Evolutionary conservation across 2,888 invertebrate species (phyloP).

Genomic region (Macrophya annulata): DNA sequence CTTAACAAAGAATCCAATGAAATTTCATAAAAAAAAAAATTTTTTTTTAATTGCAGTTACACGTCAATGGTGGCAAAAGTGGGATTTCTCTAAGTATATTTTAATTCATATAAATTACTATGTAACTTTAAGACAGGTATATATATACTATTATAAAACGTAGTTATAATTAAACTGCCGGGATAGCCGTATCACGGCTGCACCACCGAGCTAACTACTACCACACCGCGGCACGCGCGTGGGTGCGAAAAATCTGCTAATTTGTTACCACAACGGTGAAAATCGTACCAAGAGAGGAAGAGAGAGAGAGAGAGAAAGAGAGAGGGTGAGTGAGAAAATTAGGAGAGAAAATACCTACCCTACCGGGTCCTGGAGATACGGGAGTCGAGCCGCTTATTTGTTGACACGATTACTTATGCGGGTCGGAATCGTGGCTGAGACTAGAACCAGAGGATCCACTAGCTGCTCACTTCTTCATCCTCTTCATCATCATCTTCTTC

Average conservation of each 20-base stretch:
- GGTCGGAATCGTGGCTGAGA: conserved; percentile 58
- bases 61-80: too few species aligned
- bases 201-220: conserved; percentile 51
- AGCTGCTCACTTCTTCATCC: too few species aligned
- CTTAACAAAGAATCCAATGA: too few species aligned
- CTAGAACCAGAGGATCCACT: conserved; percentile 54
- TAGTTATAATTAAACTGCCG: not conserved
- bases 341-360: conserved; percentile 27
- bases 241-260: conserved; percentile 59
- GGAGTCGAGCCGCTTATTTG: conserved; percentile 60
- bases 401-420: conserved; percentile 63
- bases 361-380: conserved; percentile 59
- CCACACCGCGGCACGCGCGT: conserved; percentile 33
- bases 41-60: too few species aligned
- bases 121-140: too few species aligned
- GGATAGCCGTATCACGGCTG: conserved; percentile 4
- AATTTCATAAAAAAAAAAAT: too few species aligned
- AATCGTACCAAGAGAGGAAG: not conserved
- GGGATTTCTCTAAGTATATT: too few species aligned
- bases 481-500: not conserved
- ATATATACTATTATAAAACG: not conserved
- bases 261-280: conserved; percentile 39
- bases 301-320: conserved; percentile 26
- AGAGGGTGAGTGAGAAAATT: conserved; percentile 8
- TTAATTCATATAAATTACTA: too few species aligned